Percentiles rank a stretch among this genome's conserved stretches.
Evolutionary conservation across 2,888 invertebrate genomes (phyloP).

Genomic region (Micoletzkya japonica): DNA sequence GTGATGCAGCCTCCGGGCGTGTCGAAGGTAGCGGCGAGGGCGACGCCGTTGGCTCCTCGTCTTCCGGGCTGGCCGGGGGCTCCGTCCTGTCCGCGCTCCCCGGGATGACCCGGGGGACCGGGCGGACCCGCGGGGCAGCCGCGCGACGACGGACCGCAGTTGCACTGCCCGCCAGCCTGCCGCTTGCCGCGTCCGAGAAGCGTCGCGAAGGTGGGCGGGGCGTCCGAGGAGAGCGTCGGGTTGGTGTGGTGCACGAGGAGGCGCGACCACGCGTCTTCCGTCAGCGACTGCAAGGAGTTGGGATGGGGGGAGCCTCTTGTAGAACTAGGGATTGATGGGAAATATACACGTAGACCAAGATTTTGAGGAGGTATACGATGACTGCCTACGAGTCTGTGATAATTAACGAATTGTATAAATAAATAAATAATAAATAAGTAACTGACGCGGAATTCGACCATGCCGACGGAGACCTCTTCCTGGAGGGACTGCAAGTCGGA

Average conservation of each 20-base stretch:
- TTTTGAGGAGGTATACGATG: no score
- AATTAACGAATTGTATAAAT: no score
- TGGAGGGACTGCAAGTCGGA: constrained; percentile 43
- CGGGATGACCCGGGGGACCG: constrained; percentile 41
- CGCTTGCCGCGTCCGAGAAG: constrained; percentile 31
- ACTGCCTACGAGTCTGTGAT: no score
- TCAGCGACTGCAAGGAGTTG: constrained; percentile 33
- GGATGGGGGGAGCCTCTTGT: no score
- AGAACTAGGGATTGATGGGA: no score
- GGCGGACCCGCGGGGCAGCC: constrained; percentile 54
- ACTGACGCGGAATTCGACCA: constrained; percentile 39
- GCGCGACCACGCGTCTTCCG: constrained; percentile 47
- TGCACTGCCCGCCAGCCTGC: constrained; percentile 31
- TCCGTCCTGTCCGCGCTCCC: constrained; percentile 47
- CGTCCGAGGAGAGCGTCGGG: constrained; percentile 36
- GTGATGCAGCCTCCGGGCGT: constrained; percentile 44
- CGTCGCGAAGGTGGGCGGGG: constrained; percentile 42
- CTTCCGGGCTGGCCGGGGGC: constrained; percentile 41
- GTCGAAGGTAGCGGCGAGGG: constrained; percentile 21
- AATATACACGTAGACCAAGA: no score
- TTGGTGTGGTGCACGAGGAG: constrained; percentile 43
- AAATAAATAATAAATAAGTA: no score
- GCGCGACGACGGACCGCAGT: constrained; percentile 40
- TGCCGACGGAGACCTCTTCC: constrained; percentile 44
- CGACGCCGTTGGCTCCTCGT: constrained; percentile 40